Evolutionary conservation across 2,888 invertebrate species (phyloP).

Genomic region (Mycalesis mineus): DNA sequence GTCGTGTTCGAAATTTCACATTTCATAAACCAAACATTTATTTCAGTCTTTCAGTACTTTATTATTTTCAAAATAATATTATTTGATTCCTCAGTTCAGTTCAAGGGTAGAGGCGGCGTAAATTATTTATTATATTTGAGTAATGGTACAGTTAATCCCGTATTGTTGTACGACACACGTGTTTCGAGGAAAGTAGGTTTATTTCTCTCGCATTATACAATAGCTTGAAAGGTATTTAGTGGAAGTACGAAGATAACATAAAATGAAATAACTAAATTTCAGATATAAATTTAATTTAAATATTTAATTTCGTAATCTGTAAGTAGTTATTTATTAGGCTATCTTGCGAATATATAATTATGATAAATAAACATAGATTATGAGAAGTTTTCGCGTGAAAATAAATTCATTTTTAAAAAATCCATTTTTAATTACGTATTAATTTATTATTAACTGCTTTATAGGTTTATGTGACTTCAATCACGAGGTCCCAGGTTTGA

Average conservation of each 20-base stretch:
- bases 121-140: conserved; percentile 17
- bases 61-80: background rate
- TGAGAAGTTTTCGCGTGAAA: too few relatives aligned
- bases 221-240: background rate
- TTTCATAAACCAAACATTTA: too few relatives aligned
- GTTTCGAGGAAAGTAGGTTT: conserved; percentile 5
- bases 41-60: too few relatives aligned
- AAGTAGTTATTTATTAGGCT: too few relatives aligned
- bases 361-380: too few relatives aligned
- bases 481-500: too few relatives aligned
- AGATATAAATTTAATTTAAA: background rate
- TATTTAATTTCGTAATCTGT: background rate
- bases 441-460: too few relatives aligned
- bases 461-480: too few relatives aligned
- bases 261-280: background rate
- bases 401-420: too few relatives aligned
- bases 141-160: conserved; percentile 18
- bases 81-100: background rate
- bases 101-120: background rate
- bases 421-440: too few relatives aligned
- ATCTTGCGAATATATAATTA: too few relatives aligned
- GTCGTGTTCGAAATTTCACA: too few relatives aligned
- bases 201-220: conserved; percentile 7
- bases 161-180: conserved; percentile 20
- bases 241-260: background rate